Conservation (phyloP, 2,113 vertebrate genomes). For the Rhipidura dahli region DNA sequence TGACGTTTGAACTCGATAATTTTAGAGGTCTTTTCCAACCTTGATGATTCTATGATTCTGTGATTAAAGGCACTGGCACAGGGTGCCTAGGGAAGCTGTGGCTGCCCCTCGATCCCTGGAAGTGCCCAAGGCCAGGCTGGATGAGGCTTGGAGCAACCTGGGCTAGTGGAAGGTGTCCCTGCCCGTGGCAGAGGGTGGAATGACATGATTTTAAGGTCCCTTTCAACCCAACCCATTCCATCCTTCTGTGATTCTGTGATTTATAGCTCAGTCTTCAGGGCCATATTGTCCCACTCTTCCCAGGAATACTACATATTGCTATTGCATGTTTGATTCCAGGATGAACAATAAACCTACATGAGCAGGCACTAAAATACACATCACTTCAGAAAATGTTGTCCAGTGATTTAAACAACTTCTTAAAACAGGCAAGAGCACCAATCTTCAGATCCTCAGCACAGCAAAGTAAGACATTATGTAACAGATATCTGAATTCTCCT, state of each 20-base stretch:
- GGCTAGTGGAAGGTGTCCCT: not conserved
- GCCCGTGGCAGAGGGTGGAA: no score
- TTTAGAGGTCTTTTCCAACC: not conserved
- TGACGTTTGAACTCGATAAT: not conserved
- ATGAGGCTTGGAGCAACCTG: accelerated
- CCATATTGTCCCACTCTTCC: accelerated
- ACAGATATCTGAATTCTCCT: not conserved
- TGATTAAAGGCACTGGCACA: not conserved
- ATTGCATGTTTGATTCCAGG: not conserved
- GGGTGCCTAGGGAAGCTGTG: not conserved
- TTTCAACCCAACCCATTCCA: not conserved
- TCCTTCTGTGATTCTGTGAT: not conserved
- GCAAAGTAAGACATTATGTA: not conserved
- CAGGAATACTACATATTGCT: not conserved
- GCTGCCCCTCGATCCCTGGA: not conserved
- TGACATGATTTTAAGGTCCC: not conserved
- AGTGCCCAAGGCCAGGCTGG: not conserved
- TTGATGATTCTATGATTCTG: not conserved
- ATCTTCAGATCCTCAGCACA: not conserved
- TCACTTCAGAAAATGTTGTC: not conserved
- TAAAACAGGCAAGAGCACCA: not conserved
- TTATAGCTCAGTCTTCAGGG: not conserved
- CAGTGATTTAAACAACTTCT: not conserved
- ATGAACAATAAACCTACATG: not conserved
- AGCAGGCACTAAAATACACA: not conserved